These are phyloP conservation scores for Merluccius polli DNA, from an alignment of 2,797 vertebrate species.

Conservation along the genomic window DNA sequence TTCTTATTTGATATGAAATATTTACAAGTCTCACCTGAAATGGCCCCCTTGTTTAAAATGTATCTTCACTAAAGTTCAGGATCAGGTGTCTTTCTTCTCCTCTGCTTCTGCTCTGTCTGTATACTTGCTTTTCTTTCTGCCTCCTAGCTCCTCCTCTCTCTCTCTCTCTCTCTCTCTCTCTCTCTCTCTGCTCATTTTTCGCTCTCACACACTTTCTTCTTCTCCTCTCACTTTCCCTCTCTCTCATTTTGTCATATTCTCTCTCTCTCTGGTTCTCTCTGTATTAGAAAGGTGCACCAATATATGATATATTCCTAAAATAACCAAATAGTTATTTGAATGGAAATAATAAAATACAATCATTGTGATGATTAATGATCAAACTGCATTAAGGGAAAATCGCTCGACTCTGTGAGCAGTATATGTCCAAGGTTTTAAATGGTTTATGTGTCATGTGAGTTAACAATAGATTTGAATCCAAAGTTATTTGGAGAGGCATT, in stretches of 20 bases:
- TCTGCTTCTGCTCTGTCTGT: background rate
- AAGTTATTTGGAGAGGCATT: background rate
- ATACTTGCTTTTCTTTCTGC: conserved; percentile 11
- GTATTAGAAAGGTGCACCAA: background rate
- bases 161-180: background rate
- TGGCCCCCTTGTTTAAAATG: conserved; percentile 9
- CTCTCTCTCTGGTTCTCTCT: background rate
- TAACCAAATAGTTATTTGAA: background rate
- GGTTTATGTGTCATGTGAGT: background rate
- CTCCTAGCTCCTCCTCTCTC: conserved; percentile 27
- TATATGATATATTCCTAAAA: background rate
- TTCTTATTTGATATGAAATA: background rate
- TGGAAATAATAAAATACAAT: background rate
- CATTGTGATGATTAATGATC: background rate
- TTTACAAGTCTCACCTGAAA: conserved; percentile 51
- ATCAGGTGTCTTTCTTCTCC: background rate
- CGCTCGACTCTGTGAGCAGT: background rate
- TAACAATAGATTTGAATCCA: background rate
- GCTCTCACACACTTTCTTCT: background rate
- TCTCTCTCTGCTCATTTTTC: background rate
- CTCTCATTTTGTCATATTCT: background rate
- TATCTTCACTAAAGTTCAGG: background rate
- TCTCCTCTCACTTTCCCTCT: background rate
- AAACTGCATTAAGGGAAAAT: background rate
- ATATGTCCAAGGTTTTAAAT: background rate